phyloP scores from a whole-genome alignment of 30 jellyfish, hydroid and myxozoan species.

The Sanderia malayensis region DNA sequence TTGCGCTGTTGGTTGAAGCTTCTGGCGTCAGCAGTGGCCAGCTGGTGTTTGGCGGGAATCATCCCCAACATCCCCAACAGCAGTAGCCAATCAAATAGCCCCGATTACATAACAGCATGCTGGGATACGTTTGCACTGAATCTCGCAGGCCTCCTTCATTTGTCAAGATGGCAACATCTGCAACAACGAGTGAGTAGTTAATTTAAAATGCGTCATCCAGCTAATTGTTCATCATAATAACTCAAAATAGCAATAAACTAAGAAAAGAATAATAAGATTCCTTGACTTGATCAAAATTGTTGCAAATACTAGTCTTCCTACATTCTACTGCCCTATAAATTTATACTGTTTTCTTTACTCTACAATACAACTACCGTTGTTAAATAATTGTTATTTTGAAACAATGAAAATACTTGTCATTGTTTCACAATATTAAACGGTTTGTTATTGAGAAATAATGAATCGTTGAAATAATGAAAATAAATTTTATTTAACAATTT shows the following conservation, averaged over 20 bases:
- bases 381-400: no score
- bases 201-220: not conserved
- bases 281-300: not conserved
- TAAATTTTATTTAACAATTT: no score
- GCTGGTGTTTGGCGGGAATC: conserved; percentile 48
- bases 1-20: conserved; percentile 15
- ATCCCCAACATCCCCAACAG: conserved; percentile 1
- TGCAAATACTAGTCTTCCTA: not conserved
- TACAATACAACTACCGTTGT: not conserved
- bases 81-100: not conserved
- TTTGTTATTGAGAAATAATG: no score
- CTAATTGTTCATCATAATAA: not conserved
- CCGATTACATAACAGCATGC: not conserved
- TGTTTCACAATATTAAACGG: no score
- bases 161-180: conserved; percentile 41
- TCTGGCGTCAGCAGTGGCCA: conserved; percentile 22
- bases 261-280: not conserved
- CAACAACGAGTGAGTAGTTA: conserved; percentile 28
- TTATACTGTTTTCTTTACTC: not conserved
- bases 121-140: conserved; percentile 41
- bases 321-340: not conserved
- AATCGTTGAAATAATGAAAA: no score
- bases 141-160: conserved; percentile 9
- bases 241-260: not conserved
- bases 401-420: no score